phyloP scores from a whole-genome alignment of 1,140 invertebrate genomes.

The Aphis craccivora region DNA sequence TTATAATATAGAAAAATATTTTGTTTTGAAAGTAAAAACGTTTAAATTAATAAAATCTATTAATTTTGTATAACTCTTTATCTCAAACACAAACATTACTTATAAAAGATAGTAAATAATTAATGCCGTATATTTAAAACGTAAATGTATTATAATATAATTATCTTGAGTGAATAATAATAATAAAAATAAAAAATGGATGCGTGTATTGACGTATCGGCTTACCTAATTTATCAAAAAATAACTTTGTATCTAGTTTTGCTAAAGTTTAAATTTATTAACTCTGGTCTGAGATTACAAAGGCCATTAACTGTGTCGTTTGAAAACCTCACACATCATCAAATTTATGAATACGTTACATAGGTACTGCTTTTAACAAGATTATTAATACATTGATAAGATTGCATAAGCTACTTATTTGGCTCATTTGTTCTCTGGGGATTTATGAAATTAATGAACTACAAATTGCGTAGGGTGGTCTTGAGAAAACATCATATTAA shows the following conservation, averaged over 20 bases:
- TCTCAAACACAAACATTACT: neutral
- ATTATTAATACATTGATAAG: neutral
- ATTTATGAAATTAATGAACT: neutral
- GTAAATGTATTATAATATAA: neutral
- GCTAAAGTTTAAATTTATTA: neutral
- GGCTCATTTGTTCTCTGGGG: neutral
- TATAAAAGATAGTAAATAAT: neutral
- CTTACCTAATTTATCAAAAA: too few species aligned
- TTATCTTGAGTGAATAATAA: neutral
- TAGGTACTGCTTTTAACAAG: neutral
- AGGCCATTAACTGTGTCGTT: neutral
- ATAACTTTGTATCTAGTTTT: neutral
- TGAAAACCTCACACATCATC: neutral
- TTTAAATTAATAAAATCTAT: neutral
- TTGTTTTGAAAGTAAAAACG: neutral
- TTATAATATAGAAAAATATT: too few species aligned
- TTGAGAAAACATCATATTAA: constrained; percentile 3
- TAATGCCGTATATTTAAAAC: neutral
- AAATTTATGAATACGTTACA: neutral
- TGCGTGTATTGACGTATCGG: too few species aligned
- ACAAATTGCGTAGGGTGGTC: neutral
- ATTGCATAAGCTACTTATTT: neutral
- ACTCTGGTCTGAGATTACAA: neutral
- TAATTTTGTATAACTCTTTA: neutral
- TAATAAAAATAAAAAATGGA: neutral